phyloP scores from a whole-genome alignment of 2,113 vertebrate species.

The Sceloporus undulatus region DNA sequence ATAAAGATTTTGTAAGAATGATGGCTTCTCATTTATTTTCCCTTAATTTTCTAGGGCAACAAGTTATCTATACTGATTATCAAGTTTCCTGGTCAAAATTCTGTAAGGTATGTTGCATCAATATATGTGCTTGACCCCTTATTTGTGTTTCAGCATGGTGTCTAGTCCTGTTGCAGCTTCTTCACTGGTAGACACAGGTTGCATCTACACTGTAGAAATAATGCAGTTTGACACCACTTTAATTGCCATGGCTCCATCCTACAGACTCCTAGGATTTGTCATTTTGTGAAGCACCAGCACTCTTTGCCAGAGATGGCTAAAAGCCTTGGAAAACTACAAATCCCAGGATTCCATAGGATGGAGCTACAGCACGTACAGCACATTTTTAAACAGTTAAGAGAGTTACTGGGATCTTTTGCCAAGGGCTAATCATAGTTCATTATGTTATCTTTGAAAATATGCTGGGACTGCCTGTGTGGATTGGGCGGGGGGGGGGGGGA shows the following conservation, averaged over 20 bases:
- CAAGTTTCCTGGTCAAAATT: slow-evolving; percentile 95
- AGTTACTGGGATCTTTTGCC: not conserved
- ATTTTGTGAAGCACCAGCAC: too few relatives aligned
- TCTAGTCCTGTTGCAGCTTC: not conserved
- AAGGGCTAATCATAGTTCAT: not conserved
- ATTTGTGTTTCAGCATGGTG: fast-evolving
- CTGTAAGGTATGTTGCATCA: slow-evolving; percentile 87
- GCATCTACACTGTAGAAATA: too few relatives aligned
- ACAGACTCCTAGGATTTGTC: too few relatives aligned
- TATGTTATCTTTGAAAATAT: not conserved
- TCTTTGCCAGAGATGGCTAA: too few relatives aligned
- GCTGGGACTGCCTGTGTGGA: not conserved
- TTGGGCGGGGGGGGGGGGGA: too few relatives aligned
- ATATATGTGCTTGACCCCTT: not conserved
- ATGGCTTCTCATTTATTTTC: slow-evolving; percentile 5
- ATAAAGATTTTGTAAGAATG: not conserved
- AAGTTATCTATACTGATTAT: slow-evolving; percentile 84
- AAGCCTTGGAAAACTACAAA: too few relatives aligned
- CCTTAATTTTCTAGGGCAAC: slow-evolving; percentile 81
- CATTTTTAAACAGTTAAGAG: not conserved
- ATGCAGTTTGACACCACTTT: too few relatives aligned
- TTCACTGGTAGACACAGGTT: too few relatives aligned
- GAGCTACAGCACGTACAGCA: too few relatives aligned
- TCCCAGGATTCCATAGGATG: not conserved
- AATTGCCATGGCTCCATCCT: too few relatives aligned